Evolutionary conservation across 2,797 vertebrate species (phyloP).

Genomic region (Eulemur rubriventer): DNA sequence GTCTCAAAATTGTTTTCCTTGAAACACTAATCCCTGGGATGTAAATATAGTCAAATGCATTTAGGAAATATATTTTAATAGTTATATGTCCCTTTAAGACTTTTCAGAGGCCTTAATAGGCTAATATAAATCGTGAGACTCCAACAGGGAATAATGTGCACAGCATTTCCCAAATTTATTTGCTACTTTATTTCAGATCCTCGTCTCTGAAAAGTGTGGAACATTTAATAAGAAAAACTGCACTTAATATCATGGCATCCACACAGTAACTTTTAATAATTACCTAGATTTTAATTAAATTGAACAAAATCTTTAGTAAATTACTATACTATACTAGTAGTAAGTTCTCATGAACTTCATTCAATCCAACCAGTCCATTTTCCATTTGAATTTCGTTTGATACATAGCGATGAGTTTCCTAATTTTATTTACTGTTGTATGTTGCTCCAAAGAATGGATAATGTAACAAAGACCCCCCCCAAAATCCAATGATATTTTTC

Average conservation of each 20-base stretch:
- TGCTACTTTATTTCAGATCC: not conserved
- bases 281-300: not conserved
- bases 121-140: not conserved
- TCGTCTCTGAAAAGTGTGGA: not conserved
- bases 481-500: not conserved
- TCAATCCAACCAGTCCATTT: not conserved
- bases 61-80: not conserved
- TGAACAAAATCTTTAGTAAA: not conserved
- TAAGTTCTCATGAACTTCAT: not conserved
- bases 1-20: not conserved
- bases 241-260: not conserved
- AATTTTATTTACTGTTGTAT: not conserved
- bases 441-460: not conserved
- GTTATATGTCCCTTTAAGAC: not conserved
- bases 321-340: fast-evolving
- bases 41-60: not conserved
- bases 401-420: not conserved
- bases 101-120: not conserved
- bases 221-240: not conserved
- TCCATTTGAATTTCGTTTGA: not conserved
- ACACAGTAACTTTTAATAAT: not conserved
- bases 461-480: not conserved
- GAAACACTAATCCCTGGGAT: not conserved
- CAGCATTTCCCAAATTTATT: not conserved
- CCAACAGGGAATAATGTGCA: not conserved